Evolutionary conservation across 2,797 vertebrate species (phyloP).

Genomic region (Helarctos malayanus): DNA sequence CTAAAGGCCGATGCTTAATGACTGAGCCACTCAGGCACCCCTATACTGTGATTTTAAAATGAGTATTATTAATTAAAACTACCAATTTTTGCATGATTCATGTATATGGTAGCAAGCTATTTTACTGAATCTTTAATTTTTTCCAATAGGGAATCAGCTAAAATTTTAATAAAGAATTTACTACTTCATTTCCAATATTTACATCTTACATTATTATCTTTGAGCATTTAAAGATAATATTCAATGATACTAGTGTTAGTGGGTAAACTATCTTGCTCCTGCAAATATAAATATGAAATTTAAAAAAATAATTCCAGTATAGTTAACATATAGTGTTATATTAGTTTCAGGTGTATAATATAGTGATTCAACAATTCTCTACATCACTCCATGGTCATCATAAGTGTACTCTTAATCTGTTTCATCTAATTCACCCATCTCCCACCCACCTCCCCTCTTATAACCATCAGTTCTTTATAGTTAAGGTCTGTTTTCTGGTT

Average conservation of each 20-base stretch:
- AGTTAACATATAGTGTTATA: background rate
- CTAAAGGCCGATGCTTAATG: no score
- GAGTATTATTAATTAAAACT: background rate
- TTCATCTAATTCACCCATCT: background rate
- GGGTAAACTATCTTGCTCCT: background rate
- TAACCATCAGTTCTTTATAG: background rate
- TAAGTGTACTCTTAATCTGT: background rate
- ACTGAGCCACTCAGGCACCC: no score
- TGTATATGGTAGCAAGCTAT: background rate
- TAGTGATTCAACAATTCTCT: background rate
- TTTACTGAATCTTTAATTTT: background rate
- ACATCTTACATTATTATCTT: background rate
- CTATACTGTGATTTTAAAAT: background rate
- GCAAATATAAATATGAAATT: background rate
- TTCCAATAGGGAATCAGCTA: background rate
- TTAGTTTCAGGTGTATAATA: background rate
- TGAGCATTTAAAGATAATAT: constrained; percentile 10
- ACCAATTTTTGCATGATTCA: background rate
- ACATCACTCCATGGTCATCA: background rate
- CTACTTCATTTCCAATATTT: background rate
- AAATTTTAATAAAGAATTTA: background rate
- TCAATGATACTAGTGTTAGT: background rate
- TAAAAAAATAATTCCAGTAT: background rate
- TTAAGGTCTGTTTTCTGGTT: background rate
- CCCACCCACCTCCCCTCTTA: background rate